Conservation (phyloP, 1,140 invertebrate species). For the Tigriopus japonicus region DNA sequence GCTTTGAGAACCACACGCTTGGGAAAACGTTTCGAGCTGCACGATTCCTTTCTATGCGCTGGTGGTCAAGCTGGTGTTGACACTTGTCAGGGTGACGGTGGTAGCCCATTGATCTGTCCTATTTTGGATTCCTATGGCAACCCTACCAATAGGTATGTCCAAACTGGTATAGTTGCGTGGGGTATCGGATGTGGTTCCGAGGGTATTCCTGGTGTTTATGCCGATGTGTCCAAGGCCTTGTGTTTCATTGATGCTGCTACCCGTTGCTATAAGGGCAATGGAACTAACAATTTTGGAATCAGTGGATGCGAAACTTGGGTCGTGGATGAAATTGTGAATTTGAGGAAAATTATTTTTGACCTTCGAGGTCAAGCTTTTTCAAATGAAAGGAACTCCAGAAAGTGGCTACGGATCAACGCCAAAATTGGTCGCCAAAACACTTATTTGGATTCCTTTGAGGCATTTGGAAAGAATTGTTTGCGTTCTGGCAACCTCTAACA, state of each 20-base stretch:
- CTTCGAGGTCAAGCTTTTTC: too few species aligned
- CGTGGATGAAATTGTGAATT: background rate
- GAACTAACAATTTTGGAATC: background rate
- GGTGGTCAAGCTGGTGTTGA: conserved; percentile 32
- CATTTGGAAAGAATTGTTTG: too few species aligned
- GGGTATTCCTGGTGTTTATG: conserved; percentile 54
- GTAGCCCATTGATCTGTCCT: conserved; percentile 23
- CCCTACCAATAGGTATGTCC: conserved; percentile 25
- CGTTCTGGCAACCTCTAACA: too few species aligned
- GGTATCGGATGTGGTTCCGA: conserved; percentile 41
- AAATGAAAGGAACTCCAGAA: too few species aligned
- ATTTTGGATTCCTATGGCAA: background rate
- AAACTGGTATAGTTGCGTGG: conserved; percentile 50
- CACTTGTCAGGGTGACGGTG: conserved; percentile 28
- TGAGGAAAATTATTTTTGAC: too few species aligned
- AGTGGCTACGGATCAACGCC: too few species aligned
- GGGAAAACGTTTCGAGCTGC: conserved; percentile 27
- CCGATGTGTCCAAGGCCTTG: conserved; percentile 27
- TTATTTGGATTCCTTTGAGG: too few species aligned
- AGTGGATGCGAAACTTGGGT: background rate
- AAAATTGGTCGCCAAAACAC: too few species aligned
- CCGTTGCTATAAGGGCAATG: background rate
- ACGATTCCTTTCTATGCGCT: conserved; percentile 33
- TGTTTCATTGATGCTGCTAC: conserved; percentile 13
- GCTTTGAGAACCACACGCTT: conserved; percentile 29